Percentiles rank a stretch among this genome's conserved stretches.
Evolutionary conservation across 2,888 invertebrate genomes (phyloP).

Genomic region (Eueremaeus valkanovi): DNA sequence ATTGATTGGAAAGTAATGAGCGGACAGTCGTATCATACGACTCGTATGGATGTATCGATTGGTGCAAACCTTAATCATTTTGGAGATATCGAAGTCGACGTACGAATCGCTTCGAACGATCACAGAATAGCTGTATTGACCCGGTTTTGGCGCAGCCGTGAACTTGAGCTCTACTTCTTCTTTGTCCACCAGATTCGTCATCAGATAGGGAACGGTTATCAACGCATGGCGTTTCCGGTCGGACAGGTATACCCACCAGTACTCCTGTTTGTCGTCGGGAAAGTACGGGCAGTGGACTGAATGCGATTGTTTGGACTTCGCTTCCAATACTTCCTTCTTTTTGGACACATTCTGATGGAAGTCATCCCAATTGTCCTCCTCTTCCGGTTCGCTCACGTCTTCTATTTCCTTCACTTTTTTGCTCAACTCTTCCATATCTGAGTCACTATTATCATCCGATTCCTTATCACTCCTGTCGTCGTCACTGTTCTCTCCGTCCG

Average conservation of each 20-base stretch:
- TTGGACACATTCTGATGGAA: conserved; percentile 83
- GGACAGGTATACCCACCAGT: conserved; percentile 99
- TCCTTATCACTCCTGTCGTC: conserved; percentile 10
- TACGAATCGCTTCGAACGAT: conserved; percentile 94
- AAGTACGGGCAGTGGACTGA: conserved; percentile 95
- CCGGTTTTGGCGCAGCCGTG: conserved; percentile 90
- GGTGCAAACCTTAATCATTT: conserved; percentile 39
- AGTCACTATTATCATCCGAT: conserved; percentile 7
- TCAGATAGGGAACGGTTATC: conserved; percentile 85
- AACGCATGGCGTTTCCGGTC: conserved; percentile 88
- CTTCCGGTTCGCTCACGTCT: conserved; percentile 58
- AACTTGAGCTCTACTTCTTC: conserved; percentile 89
- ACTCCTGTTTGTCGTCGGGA: conserved; percentile 93
- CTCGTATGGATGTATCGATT: too few species aligned
- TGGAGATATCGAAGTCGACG: conserved; percentile 54
- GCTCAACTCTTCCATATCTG: background rate
- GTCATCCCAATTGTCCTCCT: conserved; percentile 89
- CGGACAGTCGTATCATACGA: too few species aligned
- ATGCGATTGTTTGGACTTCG: conserved; percentile 88
- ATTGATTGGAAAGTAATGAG: background rate
- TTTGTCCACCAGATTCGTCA: conserved; percentile 81
- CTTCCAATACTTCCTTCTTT: conserved; percentile 76
- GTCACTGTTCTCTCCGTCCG: conserved; percentile 5
- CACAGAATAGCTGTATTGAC: conserved; percentile 85
- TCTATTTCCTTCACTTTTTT: conserved; percentile 21